These are phyloP conservation scores for Schizothorax lantsangensis DNA, from an alignment of 2,797 vertebrate species.

Conservation along the genomic window DNA sequence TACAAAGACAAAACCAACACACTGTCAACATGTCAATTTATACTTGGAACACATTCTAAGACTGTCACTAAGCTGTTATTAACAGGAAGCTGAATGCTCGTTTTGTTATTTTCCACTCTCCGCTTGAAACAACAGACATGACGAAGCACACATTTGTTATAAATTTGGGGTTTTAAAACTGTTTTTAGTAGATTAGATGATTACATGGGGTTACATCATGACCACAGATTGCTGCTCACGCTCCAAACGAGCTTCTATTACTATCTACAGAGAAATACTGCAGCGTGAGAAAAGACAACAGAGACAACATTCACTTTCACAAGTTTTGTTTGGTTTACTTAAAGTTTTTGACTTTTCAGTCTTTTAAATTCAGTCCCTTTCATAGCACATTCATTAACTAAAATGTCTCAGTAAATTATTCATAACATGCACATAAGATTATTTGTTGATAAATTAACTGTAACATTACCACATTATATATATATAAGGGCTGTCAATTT, in stretches of 20 bases:
- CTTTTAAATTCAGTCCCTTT: background rate
- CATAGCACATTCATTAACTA: background rate
- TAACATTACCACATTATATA: background rate
- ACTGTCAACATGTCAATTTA: conserved; percentile 53
- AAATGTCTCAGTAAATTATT: background rate
- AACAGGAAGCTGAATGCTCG: conserved; percentile 1
- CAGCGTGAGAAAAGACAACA: background rate
- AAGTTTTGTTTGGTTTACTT: too few relatives aligned
- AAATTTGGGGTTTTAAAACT: background rate
- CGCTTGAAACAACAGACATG: conserved; percentile 2
- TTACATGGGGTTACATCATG: background rate
- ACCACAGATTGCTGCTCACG: background rate
- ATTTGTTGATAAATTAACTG: background rate
- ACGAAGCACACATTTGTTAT: background rate
- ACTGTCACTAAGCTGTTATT: background rate
- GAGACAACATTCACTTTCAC: background rate
- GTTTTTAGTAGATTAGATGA: conserved; percentile 22
- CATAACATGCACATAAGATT: background rate
- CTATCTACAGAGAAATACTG: background rate
- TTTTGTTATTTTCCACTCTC: conserved; percentile 9
- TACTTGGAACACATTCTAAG: conserved; percentile 42
- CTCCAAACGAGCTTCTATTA: background rate
- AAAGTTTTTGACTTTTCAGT: background rate
- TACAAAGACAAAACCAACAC: conserved; percentile 48
- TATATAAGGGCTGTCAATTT: too few relatives aligned